Evolutionary conservation across 2,113 vertebrate species (phyloP).

Genomic region (Pandion haliaetus): DNA sequence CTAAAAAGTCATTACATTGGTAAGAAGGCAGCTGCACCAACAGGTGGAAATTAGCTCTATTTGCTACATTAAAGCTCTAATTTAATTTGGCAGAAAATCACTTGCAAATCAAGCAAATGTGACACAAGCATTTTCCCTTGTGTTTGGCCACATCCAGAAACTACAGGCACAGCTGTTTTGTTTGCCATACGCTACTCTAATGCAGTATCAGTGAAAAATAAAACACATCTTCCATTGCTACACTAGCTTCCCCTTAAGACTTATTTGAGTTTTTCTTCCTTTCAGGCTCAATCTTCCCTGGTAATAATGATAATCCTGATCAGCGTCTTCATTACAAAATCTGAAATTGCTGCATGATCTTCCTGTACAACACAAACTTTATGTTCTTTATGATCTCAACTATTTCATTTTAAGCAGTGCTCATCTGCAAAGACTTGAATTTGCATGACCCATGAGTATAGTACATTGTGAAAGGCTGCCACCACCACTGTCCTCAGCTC

Average conservation of each 20-base stretch:
- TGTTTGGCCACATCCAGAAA: neutral
- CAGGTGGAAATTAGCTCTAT: neutral
- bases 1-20: neutral
- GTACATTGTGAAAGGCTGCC: neutral
- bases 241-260: neutral
- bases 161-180: neutral
- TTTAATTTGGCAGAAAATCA: neutral
- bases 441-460: accelerated
- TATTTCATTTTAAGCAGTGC: neutral
- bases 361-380: neutral
- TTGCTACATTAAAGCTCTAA: neutral
- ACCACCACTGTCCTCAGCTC: neutral
- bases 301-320: neutral
- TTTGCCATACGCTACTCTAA: neutral
- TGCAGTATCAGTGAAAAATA: neutral
- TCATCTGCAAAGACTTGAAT: neutral
- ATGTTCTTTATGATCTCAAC: neutral
- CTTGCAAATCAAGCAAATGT: neutral
- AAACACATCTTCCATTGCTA: neutral
- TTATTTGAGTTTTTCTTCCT: neutral
- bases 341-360: neutral
- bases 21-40: neutral
- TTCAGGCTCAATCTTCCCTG: neutral
- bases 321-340: neutral
- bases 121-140: neutral